Conservation (phyloP, 2,113 vertebrate species). For the Mirza zaza region DNA sequence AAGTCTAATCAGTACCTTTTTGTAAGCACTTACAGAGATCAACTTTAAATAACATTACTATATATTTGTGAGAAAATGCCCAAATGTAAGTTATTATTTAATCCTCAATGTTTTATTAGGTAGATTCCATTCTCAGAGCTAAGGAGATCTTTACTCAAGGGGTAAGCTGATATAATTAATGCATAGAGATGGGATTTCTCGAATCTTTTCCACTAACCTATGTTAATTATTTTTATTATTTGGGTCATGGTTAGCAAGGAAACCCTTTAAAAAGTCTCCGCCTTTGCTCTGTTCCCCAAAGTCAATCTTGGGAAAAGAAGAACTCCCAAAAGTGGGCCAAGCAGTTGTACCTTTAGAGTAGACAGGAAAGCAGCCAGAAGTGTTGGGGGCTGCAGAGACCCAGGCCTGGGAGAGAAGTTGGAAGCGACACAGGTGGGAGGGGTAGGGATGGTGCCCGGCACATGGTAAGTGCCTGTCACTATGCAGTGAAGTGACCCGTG, state of each 20-base stretch:
- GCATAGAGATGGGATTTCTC: neutral
- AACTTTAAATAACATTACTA: neutral
- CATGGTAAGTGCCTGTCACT: neutral
- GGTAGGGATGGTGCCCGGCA: neutral
- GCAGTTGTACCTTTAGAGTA: no score
- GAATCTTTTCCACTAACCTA: neutral
- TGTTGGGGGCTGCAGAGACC: neutral
- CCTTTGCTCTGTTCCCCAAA: conserved; percentile 21
- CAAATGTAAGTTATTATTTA: neutral
- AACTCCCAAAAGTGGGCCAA: neutral
- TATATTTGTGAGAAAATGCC: neutral
- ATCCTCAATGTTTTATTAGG: neutral
- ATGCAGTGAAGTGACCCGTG: neutral
- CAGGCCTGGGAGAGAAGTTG: neutral
- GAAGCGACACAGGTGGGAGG: neutral
- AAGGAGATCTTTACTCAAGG: neutral
- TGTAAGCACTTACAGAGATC: neutral
- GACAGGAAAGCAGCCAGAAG: neutral
- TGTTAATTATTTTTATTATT: neutral
- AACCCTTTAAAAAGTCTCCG: neutral
- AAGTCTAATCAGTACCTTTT: neutral
- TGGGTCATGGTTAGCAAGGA: neutral
- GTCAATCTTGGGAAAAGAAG: neutral
- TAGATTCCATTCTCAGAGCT: neutral
- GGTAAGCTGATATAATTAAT: neutral